Percentiles rank a stretch among this genome's conserved stretches.
Evolutionary conservation across 64 coral and sea anemone genomes (phyloP).

Genomic region (Porites australiensis): DNA sequence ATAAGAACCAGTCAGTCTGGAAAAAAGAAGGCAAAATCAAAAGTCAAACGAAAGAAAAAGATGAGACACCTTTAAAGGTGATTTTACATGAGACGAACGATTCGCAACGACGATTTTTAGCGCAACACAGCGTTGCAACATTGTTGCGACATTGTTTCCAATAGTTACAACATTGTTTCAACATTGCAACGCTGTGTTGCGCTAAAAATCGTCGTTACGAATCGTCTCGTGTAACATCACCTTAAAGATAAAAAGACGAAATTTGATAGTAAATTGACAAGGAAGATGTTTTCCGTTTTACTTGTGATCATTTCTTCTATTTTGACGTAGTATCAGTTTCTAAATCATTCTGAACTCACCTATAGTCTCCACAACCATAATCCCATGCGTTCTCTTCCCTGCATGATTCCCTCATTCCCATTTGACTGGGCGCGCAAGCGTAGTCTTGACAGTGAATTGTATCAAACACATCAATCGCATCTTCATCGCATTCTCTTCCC

Average conservation of each 20-base stretch:
- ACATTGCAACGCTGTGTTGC: no score
- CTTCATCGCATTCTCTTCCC: background rate
- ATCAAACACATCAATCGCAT: conserved; percentile 59
- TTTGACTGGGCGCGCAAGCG: conserved; percentile 31
- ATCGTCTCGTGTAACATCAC: no score
- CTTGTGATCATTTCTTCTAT: no score
- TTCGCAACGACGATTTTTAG: background rate
- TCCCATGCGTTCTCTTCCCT: conserved; percentile 60
- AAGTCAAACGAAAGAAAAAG: background rate
- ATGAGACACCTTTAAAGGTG: background rate
- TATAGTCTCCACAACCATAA: conserved; percentile 51
- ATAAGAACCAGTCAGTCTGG: conserved; percentile 64
- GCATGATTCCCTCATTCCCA: conserved; percentile 39
- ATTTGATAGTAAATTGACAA: no score
- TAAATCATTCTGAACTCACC: conserved; percentile 15
- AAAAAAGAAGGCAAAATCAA: background rate
- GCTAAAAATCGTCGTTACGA: no score
- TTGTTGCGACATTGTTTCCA: no score
- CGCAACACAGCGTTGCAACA: no score
- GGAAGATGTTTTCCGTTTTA: no score
- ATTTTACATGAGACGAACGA: background rate
- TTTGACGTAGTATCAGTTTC: background rate
- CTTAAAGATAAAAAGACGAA: no score
- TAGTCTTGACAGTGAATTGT: conserved; percentile 53
- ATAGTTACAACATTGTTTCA: no score